Base-by-base conservation (phyloP, 2,888 invertebrate genomes). In the Diabrotica balteata region DNA sequence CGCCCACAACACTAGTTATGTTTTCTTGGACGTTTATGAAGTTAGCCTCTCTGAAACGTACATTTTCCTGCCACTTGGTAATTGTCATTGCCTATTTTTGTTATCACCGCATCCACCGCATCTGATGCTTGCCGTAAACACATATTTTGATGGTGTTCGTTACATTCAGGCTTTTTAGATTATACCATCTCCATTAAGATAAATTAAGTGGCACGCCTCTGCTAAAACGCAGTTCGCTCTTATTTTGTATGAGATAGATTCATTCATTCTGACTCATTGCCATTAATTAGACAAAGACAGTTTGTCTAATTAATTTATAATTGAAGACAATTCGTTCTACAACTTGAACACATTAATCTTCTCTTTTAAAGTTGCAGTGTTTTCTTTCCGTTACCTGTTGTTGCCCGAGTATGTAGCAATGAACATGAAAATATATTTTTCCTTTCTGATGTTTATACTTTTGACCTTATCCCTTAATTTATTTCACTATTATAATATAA, bases 261-360 rank as follows among this genome's bases (percentile, higher is more conserved):
- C 63, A 51, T 67, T 68, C 46, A 67, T 66, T 67, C 52, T 72
- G 72, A 72, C 63, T 72, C 70, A 72, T 67, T 67, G 68, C 22
- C 59, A 61, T 72, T 69, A 72, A 70, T 70, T 72, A 67, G 70
- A 68, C 67, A 71, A 70, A 69, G 65, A 65, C 68, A 63, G 68
- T 68, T 70, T 66, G 66, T 66, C 69, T 69, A 71, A 73, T 73
- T 65, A 73, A 65, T 69, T 69, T 68, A 64, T 71, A 69, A 72
- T 71, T 73, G 70, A 61, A 65, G 53, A 59, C 65, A 73, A 71
- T 73, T 72, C 67, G 66, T 62, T 66, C 59, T 60, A 58, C 47
- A 60, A 58, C 54, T 67, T 71, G 58, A 63, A 46, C 68, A 69
- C 55, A 50, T 69, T 58, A 42, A 57, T 50, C n/a, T 42, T 43